phyloP scores from a whole-genome alignment of 2,113 vertebrate species.

The Oceanites oceanicus region DNA sequence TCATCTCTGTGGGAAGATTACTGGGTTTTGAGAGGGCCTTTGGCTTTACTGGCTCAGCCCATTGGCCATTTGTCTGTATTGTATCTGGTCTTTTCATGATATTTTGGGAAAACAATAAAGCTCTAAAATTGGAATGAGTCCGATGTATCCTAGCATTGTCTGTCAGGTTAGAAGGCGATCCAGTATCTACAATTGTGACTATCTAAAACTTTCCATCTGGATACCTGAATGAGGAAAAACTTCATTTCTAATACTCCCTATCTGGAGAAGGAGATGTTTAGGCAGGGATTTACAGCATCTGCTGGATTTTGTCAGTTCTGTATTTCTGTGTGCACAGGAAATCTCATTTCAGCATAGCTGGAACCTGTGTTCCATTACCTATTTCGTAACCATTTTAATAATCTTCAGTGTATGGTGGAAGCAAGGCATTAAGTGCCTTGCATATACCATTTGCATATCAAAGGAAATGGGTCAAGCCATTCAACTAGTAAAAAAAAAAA shows the following conservation, averaged over 20 bases:
- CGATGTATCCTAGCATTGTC: background rate
- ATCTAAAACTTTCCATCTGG: background rate
- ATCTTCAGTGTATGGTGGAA: background rate
- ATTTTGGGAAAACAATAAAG: background rate
- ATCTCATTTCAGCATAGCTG: constrained; percentile 27
- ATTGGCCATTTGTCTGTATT: background rate
- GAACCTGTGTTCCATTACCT: too few species aligned
- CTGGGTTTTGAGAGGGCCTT: background rate
- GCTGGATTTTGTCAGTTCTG: background rate
- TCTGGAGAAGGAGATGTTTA: background rate
- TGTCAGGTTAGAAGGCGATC: background rate
- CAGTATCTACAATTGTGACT: background rate
- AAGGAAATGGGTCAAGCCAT: constrained; percentile 42
- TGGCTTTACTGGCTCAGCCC: background rate
- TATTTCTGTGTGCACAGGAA: background rate
- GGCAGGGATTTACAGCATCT: background rate
- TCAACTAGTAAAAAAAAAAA: background rate
- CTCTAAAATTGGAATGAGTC: background rate
- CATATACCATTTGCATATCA: background rate
- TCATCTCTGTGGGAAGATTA: background rate
- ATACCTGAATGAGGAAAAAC: background rate
- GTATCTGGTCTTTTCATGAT: background rate
- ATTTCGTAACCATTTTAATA: constrained; percentile 40
- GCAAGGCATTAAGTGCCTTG: background rate
- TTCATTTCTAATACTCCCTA: background rate